A percentile compares a stretch with the other conserved stretches of the same genome.
Conservation (phyloP, 2,113 vertebrate species). For the Uria aalge region DNA sequence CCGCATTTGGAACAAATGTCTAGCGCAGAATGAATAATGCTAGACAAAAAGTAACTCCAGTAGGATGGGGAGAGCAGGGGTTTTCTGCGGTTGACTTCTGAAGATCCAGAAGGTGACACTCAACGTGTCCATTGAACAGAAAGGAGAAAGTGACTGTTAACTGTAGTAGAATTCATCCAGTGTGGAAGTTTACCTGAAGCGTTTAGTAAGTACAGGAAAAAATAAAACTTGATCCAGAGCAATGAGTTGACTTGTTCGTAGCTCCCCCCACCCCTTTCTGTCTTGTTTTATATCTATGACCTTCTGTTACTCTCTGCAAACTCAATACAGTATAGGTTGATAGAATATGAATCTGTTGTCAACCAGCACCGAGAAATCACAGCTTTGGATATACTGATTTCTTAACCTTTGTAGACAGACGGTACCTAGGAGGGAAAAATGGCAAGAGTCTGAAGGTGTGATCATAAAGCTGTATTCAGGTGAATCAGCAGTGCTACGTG, state of each 20-base stretch:
- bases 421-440: background rate
- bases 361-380: background rate
- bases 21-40: background rate
- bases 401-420: background rate
- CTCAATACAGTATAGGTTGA: background rate
- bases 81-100: background rate
- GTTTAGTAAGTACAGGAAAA: background rate
- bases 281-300: background rate
- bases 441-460: background rate
- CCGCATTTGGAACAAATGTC: background rate
- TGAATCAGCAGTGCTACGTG: background rate
- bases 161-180: background rate
- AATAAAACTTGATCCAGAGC: background rate
- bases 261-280: background rate
- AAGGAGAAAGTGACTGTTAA: background rate
- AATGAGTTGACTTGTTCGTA: background rate
- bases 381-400: background rate
- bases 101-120: background rate
- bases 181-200: background rate
- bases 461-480: background rate
- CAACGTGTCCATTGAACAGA: background rate
- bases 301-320: background rate
- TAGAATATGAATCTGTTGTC: background rate
- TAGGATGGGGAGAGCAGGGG: background rate
- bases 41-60: conserved; percentile 13